phyloP scores from a whole-genome alignment of 2,888 invertebrate genomes.

The Hydriomena furcata region DNA sequence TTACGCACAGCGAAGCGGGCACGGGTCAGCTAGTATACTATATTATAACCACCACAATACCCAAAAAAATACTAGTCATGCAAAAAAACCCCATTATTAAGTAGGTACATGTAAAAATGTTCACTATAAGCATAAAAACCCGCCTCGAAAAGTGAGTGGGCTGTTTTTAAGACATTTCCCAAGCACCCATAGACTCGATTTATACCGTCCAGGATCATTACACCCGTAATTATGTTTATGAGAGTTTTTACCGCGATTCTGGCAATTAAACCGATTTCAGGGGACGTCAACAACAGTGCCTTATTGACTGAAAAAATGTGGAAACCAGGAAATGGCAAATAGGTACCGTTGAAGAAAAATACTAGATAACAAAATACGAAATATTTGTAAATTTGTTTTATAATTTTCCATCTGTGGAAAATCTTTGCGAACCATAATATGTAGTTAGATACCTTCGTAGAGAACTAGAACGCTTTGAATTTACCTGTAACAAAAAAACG shows the following conservation, averaged over 20 bases:
- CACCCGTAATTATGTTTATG: slow-evolving; percentile 66
- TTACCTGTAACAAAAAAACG: slow-evolving; percentile 18
- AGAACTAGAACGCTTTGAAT: too few relatives aligned
- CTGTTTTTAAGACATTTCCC: slow-evolving; percentile 27
- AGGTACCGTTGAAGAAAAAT: neutral
- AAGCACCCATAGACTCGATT: slow-evolving; percentile 49
- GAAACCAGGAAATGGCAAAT: slow-evolving; percentile 10
- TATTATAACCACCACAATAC: too few relatives aligned
- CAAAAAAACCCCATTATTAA: too few relatives aligned
- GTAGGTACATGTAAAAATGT: neutral
- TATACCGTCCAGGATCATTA: slow-evolving; percentile 64
- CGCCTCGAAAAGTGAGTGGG: slow-evolving; percentile 25
- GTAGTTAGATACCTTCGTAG: too few relatives aligned
- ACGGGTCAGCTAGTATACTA: too few relatives aligned
- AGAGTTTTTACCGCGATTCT: slow-evolving; percentile 50
- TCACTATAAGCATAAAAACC: slow-evolving; percentile 3
- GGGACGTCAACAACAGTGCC: slow-evolving; percentile 32
- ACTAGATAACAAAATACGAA: neutral
- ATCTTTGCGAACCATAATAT: too few relatives aligned
- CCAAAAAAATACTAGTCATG: too few relatives aligned
- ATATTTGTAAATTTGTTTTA: too few relatives aligned
- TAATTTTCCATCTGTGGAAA: too few relatives aligned
- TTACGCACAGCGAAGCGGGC: too few relatives aligned
- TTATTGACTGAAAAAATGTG: slow-evolving; percentile 30
- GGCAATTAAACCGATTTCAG: slow-evolving; percentile 47